These are phyloP conservation scores for Petromus typicus DNA, from an alignment of 2,113 vertebrate species.

Conservation along the genomic window DNA sequence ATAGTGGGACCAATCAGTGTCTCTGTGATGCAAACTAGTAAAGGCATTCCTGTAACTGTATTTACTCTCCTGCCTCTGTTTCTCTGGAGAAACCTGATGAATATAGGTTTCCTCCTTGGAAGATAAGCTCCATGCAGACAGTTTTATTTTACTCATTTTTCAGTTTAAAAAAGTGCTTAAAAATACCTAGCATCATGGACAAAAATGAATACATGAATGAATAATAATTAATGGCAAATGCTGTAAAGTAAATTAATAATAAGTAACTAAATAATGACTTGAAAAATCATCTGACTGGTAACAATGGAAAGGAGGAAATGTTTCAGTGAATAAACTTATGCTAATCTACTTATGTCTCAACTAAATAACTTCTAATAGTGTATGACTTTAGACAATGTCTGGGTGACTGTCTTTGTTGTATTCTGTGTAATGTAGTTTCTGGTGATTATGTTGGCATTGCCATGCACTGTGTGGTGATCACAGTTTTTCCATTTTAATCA, in stretches of 20 bases:
- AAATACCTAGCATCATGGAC: background rate
- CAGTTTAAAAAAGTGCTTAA: background rate
- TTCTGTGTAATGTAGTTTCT: background rate
- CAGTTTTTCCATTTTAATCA: background rate
- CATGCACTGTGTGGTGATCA: background rate
- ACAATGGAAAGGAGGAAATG: slow-evolving; percentile 10
- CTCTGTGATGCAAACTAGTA: too few species aligned
- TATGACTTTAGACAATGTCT: background rate
- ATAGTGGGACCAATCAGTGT: too few species aligned
- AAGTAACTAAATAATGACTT: background rate
- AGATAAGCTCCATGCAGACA: background rate
- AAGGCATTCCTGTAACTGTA: background rate
- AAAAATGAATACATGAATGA: background rate
- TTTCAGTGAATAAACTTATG: background rate
- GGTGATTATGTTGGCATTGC: background rate
- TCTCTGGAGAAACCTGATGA: background rate
- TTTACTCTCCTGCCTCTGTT: background rate
- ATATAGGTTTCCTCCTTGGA: background rate
- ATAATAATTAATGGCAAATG: background rate
- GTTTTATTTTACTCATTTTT: background rate
- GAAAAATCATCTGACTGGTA: slow-evolving; percentile 15
- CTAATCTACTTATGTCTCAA: background rate
- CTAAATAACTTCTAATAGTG: background rate
- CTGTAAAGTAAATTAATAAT: background rate
- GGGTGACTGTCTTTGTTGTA: background rate